Evolutionary conservation across 2,797 vertebrate species (phyloP).

Genomic region (Mormyrus proboscirostris): DNA sequence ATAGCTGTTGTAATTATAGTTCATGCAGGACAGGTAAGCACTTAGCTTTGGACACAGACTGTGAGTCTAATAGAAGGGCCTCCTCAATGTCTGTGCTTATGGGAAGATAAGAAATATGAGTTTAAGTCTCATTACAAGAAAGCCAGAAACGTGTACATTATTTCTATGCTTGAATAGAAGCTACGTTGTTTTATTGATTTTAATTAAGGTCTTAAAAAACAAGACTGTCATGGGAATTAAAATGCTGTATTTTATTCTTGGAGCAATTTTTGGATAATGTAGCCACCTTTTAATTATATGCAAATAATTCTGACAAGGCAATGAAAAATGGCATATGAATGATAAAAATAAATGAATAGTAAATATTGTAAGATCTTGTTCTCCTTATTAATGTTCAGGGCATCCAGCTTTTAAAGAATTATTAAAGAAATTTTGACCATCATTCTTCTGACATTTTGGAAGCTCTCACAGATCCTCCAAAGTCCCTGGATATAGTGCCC

Average conservation of each 20-base stretch:
- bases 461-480: background rate
- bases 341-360: background rate
- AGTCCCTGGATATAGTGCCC: background rate
- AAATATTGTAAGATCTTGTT: background rate
- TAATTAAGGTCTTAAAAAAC: background rate
- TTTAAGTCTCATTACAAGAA: background rate
- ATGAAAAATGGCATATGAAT: background rate
- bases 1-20: background rate
- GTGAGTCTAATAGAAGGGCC: background rate
- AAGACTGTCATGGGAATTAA: background rate
- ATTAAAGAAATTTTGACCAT: background rate
- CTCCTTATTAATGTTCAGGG: background rate
- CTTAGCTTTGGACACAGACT: background rate
- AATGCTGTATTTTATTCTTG: background rate
- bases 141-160: background rate
- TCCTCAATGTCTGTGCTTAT: background rate
- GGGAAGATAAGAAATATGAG: background rate
- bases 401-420: background rate
- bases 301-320: background rate
- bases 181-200: background rate
- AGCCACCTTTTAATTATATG: background rate
- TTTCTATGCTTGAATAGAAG: background rate
- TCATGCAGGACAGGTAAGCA: background rate
- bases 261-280: background rate
- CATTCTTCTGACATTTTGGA: background rate